A percentile compares a stretch with the other conserved stretches of the same genome.
Evolutionary conservation across 2,888 invertebrate species (phyloP).

Genomic region (Gastrophysa polygoni): DNA sequence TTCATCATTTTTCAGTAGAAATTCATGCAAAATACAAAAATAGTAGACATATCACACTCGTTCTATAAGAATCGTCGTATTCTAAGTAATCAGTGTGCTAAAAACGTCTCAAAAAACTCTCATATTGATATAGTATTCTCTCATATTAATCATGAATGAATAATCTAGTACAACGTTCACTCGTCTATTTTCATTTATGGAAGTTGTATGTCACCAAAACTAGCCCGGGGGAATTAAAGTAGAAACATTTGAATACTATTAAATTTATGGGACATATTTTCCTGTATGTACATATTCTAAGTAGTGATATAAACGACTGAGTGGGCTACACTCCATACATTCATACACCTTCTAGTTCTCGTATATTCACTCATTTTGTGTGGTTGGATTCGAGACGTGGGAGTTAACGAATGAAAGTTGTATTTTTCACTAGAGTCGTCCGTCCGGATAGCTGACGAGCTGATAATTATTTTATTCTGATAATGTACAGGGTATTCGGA

Average conservation of each 20-base stretch:
- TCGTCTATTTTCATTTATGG: not conserved
- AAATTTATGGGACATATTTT: conserved; percentile 27
- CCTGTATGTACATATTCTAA: conserved; percentile 3
- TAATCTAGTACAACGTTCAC: no score
- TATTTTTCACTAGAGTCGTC: not conserved
- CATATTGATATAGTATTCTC: no score
- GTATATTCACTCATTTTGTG: conserved; percentile 8
- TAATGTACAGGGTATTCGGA: no score
- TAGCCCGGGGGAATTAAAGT: not conserved
- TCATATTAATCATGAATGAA: no score
- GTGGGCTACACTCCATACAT: conserved; percentile 8
- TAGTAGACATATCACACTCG: no score
- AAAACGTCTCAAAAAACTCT: no score
- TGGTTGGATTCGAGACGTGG: not conserved
- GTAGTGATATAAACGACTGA: conserved; percentile 6
- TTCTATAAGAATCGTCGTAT: no score
- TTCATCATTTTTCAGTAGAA: no score
- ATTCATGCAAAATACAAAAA: no score
- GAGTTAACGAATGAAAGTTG: conserved; percentile 9
- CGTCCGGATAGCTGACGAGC: no score
- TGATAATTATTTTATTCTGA: no score
- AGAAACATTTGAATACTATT: not conserved
- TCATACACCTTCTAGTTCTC: conserved; percentile 13
- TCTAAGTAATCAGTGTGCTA: no score
- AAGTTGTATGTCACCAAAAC: not conserved